Conservation (phyloP, 2,888 invertebrate species). For the Anarsia innoxiella region DNA sequence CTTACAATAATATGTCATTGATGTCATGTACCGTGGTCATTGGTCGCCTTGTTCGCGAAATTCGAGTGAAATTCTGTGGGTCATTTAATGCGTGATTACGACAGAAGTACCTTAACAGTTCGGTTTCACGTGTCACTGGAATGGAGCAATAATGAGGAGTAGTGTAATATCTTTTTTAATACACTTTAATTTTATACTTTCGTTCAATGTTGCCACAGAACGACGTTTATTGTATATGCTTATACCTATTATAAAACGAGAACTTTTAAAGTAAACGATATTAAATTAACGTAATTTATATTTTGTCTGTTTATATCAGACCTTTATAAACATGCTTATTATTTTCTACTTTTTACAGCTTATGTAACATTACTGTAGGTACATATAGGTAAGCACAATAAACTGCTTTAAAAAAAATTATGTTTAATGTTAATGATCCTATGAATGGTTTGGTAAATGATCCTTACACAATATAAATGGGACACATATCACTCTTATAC, state of each 20-base stretch:
- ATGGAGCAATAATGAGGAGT: constrained; percentile 10
- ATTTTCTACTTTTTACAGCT: no score
- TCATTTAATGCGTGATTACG: constrained; percentile 12
- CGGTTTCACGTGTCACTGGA: constrained; percentile 12
- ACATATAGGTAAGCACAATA: no score
- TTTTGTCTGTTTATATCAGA: no score
- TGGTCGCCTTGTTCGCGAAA: constrained; percentile 9
- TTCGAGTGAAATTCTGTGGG: constrained; percentile 14
- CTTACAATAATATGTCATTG: constrained; percentile 11
- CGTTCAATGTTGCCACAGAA: constrained; percentile 6
- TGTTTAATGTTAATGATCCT: no score
- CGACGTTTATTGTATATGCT: constrained; percentile 6
- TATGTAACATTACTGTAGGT: no score
- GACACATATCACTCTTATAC: no score
- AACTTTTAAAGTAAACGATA: no score
- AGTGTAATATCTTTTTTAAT: constrained; percentile 12
- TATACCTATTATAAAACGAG: neutral
- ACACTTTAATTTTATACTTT: constrained; percentile 9
- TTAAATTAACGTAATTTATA: no score
- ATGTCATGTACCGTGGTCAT: constrained; percentile 10
- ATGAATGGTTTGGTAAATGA: no score
- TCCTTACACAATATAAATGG: no score
- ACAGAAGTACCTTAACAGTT: constrained; percentile 12
- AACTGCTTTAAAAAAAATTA: no score
- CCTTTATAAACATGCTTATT: no score